Conservation (phyloP, 2,113 vertebrate species). For the Centrocercus urophasianus region DNA sequence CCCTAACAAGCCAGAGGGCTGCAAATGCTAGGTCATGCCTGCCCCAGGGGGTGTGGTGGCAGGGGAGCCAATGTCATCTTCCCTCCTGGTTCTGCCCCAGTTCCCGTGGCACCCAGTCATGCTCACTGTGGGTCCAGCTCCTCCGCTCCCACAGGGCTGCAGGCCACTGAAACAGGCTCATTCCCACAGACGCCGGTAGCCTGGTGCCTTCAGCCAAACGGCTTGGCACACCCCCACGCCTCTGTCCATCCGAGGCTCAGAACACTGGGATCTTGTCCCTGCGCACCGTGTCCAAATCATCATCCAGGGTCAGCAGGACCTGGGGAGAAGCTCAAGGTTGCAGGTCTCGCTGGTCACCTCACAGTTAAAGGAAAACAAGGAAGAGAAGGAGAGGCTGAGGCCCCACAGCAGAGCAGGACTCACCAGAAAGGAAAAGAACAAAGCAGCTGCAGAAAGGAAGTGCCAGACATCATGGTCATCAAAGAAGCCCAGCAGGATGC, state of each 20-base stretch:
- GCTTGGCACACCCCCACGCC: not conserved
- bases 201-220: not conserved
- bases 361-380: not conserved
- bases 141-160: not conserved
- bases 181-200: not conserved
- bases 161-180: not conserved
- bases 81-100: not conserved
- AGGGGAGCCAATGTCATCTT: accelerated
- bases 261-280: conserved; percentile 86
- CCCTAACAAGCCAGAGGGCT: not conserved
- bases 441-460: conserved; percentile 82
- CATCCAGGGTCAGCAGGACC: conserved; percentile 84
- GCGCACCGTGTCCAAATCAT: conserved; percentile 81
- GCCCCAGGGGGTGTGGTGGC: accelerated
- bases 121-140: not conserved
- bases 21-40: not conserved
- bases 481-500: conserved; percentile 81
- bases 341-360: not conserved
- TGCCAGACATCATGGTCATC: conserved; percentile 86
- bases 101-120: not conserved
- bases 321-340: conserved; percentile 9
- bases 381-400: not conserved
- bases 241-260: conserved; percentile 39
- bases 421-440: conserved; percentile 88
- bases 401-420: conserved; percentile 29